Conservation (phyloP, 2,888 invertebrate genomes). For the Tipula unca region DNA sequence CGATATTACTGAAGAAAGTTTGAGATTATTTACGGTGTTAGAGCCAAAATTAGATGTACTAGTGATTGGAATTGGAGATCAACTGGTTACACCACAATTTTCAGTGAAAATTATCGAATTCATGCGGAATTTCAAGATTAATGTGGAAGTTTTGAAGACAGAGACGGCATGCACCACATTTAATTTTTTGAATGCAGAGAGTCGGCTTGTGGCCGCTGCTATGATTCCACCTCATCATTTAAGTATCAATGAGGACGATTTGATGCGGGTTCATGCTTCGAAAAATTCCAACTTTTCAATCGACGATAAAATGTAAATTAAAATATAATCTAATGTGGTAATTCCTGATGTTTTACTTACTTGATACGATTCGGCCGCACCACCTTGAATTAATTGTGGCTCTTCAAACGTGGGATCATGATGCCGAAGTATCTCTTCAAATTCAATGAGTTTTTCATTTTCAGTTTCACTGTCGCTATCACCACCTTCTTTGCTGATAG, state of each 20-base stretch:
- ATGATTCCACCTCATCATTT: conserved; percentile 56
- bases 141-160: conserved; percentile 71
- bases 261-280: conserved; percentile 46
- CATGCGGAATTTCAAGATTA: conserved; percentile 50
- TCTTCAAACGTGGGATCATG: conserved; percentile 65
- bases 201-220: conserved; percentile 56
- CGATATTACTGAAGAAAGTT: conserved; percentile 65
- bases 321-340: neutral
- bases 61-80: conserved; percentile 62
- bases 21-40: conserved; percentile 67
- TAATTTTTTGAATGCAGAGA: conserved; percentile 84
- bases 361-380: conserved; percentile 63
- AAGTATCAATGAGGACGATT: conserved; percentile 50
- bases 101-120: conserved; percentile 42
- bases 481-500: conserved; percentile 62
- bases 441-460: conserved; percentile 76
- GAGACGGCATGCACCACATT: conserved; percentile 82
- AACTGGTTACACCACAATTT: conserved; percentile 38
- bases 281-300: neutral
- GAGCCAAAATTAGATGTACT: conserved; percentile 79
- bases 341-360: conserved; percentile 24
- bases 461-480: conserved; percentile 92
- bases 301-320: conserved; percentile 33
- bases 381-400: conserved; percentile 42
- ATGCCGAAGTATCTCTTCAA: conserved; percentile 74